Conservation (phyloP, 2,113 vertebrate genomes). For the Gavia stellata region DNA sequence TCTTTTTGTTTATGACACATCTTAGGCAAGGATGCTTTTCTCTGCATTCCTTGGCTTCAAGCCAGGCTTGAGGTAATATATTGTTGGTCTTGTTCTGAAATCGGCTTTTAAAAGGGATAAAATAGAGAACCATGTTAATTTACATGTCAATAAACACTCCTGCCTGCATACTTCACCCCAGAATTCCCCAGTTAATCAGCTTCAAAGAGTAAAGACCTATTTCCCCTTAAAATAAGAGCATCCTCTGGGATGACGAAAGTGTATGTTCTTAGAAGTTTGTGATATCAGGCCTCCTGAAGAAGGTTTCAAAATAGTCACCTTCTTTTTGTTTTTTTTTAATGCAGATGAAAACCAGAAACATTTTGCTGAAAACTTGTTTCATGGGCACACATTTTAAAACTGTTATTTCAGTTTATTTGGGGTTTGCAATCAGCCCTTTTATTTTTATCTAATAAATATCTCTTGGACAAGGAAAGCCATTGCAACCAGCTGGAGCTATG, state of each 20-base stretch:
- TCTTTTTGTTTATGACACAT: not conserved
- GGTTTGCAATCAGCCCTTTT: not conserved
- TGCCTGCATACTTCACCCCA: not conserved
- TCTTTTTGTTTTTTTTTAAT: not conserved
- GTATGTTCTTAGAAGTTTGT: not conserved
- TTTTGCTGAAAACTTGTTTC: not conserved
- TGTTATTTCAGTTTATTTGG: not conserved
- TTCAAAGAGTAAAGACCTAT: not conserved
- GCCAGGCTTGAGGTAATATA: not conserved
- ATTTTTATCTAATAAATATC: constrained; percentile 26
- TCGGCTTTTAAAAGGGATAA: not conserved
- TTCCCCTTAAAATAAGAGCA: not conserved
- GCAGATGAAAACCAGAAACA: not conserved
- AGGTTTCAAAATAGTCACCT: not conserved
- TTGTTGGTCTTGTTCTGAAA: not conserved
- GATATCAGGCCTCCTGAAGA: not conserved
- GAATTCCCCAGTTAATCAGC: not conserved
- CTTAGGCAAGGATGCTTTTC: not conserved
- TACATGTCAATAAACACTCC: rapidly evolving
- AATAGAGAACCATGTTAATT: not conserved
- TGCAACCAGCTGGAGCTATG: constrained; percentile 36
- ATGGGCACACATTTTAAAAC: not conserved
- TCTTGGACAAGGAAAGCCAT: not conserved
- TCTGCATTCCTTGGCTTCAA: not conserved
- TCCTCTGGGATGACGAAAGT: not conserved